These are phyloP conservation scores for Allobates femoralis DNA, from an alignment of 2,797 vertebrate species.

Conservation along the genomic window DNA sequence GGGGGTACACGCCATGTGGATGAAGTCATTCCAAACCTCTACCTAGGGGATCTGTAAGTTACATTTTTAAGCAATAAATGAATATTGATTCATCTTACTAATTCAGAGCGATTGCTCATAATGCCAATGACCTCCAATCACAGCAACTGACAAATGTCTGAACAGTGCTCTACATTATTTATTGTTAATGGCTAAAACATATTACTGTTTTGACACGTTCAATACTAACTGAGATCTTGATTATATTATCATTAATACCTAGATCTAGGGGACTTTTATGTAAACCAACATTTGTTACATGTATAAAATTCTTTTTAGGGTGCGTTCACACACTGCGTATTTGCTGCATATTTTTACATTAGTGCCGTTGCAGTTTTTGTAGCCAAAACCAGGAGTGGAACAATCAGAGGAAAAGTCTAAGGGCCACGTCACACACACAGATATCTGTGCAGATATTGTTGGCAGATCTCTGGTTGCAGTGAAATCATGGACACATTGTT, in stretches of 20 bases:
- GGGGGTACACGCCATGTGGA: slow-evolving; percentile 72
- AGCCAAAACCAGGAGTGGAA: too few species aligned
- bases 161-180: background rate
- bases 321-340: too few species aligned
- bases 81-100: background rate
- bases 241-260: background rate
- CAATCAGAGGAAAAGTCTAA: too few species aligned
- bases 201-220: background rate
- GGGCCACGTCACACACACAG: too few species aligned
- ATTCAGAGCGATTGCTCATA: background rate
- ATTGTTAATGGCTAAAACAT: background rate
- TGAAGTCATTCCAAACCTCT: slow-evolving; percentile 79
- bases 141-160: background rate
- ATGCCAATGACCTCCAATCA: background rate
- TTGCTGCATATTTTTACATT: too few species aligned
- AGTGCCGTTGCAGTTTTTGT: too few species aligned
- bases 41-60: slow-evolving; percentile 84
- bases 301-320: too few species aligned
- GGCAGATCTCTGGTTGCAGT: too few species aligned
- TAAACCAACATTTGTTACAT: background rate
- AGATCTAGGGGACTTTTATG: background rate
- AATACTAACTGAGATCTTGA: background rate
- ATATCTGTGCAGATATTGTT: too few species aligned
- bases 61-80: background rate
- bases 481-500: too few species aligned